Evolutionary conservation across 1,140 invertebrate genomes (phyloP), one percentile per base, ranked within the genome.

Genomic region (Conopomorpha cramerella): DNA sequence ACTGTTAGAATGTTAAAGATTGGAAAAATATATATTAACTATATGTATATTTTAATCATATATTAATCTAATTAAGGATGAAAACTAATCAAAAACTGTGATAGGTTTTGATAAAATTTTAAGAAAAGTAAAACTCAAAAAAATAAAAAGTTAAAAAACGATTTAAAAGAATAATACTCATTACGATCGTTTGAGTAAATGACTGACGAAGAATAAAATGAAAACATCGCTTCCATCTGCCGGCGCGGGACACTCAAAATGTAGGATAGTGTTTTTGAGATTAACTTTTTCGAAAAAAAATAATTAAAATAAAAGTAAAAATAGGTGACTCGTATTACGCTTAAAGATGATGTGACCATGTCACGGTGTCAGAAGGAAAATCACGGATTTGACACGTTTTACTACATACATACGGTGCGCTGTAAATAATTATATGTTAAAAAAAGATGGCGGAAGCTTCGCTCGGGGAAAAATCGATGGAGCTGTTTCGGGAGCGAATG

Each of bases 61-160:
- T 76, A 74, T 72, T 76, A 72, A 72, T 61, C 54, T 65, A 71
- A 70, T 68, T 72, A 72, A 76, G 64, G 51, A 70, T 62, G 64
- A 63, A 70, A 76, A 76, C 66, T 76, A 76, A 71, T 76, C 71
- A 71, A 73, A 72, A 76, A 76, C 71, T 73, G 71, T 76, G 71
- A 76, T 76, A 76, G 68, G 71, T 76, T 76, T 76, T 76, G 71
- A 76, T 76, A 76, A 68, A 76, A 73, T 71, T 76, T 76, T 73
- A 73, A 76, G 70, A 66, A 53, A 58, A 55, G 52, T 30, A 50
- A 43, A 44, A 34, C 39, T 41, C n/a, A n/a, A n/a, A n/a, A n/a
- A n/a, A n/a, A n/a, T n/a, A n/a, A n/a, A n/a, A n/a, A n/a, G n/a
- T n/a, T n/a, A n/a, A n/a, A n/a, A n/a, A n/a, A n/a, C n/a, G n/a